A percentile compares a stretch with the other conserved stretches of the same genome.
Conservation (phyloP, 1,140 invertebrate genomes). For the Thalassaphorura encarpata region DNA sequence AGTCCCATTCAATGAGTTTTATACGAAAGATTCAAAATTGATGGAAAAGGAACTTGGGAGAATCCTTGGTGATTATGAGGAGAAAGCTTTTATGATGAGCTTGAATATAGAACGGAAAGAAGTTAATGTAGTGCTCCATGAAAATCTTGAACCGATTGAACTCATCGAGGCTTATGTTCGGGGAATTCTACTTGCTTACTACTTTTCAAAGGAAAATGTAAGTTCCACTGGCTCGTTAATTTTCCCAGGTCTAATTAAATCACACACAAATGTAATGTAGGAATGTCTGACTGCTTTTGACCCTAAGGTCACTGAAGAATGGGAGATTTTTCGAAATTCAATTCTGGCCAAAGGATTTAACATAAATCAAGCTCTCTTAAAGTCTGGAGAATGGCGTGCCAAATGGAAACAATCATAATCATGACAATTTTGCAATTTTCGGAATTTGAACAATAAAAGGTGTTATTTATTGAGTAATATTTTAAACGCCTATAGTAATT, state of each 20-base stretch:
- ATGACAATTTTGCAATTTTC: too few species aligned
- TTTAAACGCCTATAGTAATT: too few species aligned
- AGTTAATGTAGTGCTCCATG: constrained; percentile 42
- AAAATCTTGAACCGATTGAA: constrained; percentile 37
- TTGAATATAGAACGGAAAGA: constrained; percentile 38
- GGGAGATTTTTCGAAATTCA: constrained; percentile 10
- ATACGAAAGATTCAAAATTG: constrained; percentile 30
- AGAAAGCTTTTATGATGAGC: constrained; percentile 43
- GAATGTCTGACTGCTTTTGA: background rate
- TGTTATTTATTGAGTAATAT: too few species aligned
- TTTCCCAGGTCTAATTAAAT: too few species aligned
- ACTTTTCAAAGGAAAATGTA: background rate
- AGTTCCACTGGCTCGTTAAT: background rate
- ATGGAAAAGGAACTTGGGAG: constrained; percentile 26
- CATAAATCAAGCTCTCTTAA: constrained; percentile 5
- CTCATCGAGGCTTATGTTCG: constrained; percentile 47
- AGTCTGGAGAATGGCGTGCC: constrained; percentile 25
- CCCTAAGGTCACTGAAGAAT: constrained; percentile 6
- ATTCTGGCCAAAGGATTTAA: background rate
- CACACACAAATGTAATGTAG: too few species aligned
- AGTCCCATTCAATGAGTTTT: constrained; percentile 42
- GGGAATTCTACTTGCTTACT: constrained; percentile 39
- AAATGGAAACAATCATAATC: constrained; percentile 19
- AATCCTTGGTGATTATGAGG: constrained; percentile 35
- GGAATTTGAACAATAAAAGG: too few species aligned